Conservation (phyloP, 2,113 vertebrate genomes). For the Morone chrysops region DNA sequence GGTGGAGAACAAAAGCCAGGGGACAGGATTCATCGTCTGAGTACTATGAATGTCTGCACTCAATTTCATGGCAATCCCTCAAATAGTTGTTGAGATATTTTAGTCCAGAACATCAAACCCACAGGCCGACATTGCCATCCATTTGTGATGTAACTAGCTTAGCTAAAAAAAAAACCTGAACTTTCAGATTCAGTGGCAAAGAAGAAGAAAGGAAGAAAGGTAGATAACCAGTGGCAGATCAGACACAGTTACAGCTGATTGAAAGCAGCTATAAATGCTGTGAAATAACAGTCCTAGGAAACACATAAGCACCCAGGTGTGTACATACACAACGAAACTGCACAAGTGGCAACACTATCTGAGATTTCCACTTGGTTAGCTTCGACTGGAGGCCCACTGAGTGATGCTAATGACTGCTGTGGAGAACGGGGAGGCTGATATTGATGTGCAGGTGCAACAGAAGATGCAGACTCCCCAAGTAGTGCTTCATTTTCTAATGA, state of each 20-base stretch:
- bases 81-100: neutral
- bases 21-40: neutral
- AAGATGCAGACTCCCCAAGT: constrained; percentile 39
- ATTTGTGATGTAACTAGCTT: neutral
- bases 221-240: constrained; percentile 24
- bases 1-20: neutral
- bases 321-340: constrained; percentile 27
- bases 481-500: constrained; percentile 30
- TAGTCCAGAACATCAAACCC: neutral
- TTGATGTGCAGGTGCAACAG: constrained; percentile 59
- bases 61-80: neutral
- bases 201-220: constrained; percentile 17
- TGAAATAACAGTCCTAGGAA: constrained; percentile 19
- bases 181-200: constrained; percentile 1
- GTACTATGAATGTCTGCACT: neutral
- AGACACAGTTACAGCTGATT: constrained; percentile 36
- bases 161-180: neutral
- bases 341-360: constrained; percentile 41
- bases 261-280: constrained; percentile 50
- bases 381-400: constrained; percentile 53
- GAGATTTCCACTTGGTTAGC: constrained; percentile 64
- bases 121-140: neutral
- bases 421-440: constrained; percentile 40
- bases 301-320: constrained; percentile 57
- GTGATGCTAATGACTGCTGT: constrained; percentile 66